phyloP scores from a whole-genome alignment of 1,140 invertebrate species.

The Condylostylus longicornis region DNA sequence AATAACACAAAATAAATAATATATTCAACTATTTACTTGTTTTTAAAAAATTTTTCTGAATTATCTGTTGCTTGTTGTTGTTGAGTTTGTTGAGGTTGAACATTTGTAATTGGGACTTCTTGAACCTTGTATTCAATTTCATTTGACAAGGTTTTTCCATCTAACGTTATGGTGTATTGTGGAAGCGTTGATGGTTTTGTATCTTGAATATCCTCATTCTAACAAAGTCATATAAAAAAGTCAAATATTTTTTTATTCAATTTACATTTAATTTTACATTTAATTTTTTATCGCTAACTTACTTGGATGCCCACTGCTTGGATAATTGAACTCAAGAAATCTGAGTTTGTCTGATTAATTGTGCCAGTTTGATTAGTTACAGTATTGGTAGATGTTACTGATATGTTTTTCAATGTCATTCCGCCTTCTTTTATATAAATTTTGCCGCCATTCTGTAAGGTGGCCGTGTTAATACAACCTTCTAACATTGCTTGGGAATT shows the following conservation, averaged over 20 bases:
- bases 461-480: slow-evolving; percentile 47
- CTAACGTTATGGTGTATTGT: slow-evolving; percentile 33
- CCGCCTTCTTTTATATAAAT: slow-evolving; percentile 41
- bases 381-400: slow-evolving; percentile 3
- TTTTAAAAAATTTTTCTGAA: slow-evolving; percentile 31
- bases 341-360: slow-evolving; percentile 5
- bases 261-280: background rate
- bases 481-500: slow-evolving; percentile 51
- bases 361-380: slow-evolving; percentile 8
- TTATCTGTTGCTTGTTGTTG: slow-evolving; percentile 31
- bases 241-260: background rate
- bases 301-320: slow-evolving; percentile 27
- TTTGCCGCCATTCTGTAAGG: slow-evolving; percentile 47
- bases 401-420: slow-evolving; percentile 23
- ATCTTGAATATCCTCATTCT: slow-evolving; percentile 1
- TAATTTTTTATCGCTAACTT: background rate
- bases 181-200: slow-evolving; percentile 3
- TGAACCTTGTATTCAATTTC: slow-evolving; percentile 34
- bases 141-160: slow-evolving; percentile 35
- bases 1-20: background rate
- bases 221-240: slow-evolving; percentile 1
- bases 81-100: slow-evolving; percentile 10
- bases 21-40: slow-evolving; percentile 7
- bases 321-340: slow-evolving; percentile 27
- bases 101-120: slow-evolving; percentile 29